Percentiles rank a stretch among this genome's conserved stretches.
Evolutionary conservation across 2,888 invertebrate species (phyloP).

Genomic region (Sesia bembeciformis): DNA sequence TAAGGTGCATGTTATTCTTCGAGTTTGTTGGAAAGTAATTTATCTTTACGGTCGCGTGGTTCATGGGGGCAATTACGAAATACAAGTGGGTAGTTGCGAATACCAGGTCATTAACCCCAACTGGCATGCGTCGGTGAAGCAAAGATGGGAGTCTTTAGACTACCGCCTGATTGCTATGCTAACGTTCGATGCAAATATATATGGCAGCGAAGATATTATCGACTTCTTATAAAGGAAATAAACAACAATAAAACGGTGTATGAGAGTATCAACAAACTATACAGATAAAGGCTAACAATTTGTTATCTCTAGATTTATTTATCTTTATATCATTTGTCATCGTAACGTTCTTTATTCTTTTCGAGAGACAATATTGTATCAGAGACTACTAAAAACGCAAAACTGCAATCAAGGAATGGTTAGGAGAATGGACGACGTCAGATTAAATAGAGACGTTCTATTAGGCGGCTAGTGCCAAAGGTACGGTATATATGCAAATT

Average conservation of each 20-base stretch:
- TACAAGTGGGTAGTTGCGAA: conserved; percentile 41
- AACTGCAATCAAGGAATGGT: too few species aligned
- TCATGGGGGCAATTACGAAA: conserved; percentile 4
- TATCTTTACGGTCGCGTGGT: conserved; percentile 1
- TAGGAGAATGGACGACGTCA: too few species aligned
- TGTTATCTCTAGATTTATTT: too few species aligned
- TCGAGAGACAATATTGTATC: too few species aligned
- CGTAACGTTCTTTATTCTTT: too few species aligned
- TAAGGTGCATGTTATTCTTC: not conserved
- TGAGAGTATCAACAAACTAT: too few species aligned
- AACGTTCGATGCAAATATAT: conserved; percentile 7
- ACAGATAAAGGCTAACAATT: too few species aligned
- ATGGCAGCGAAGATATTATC: not conserved
- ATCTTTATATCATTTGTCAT: too few species aligned
- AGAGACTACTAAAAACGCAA: too few species aligned
- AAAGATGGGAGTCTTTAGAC: conserved; percentile 12
- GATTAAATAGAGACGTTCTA: conserved; percentile 1
- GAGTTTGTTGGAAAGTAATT: conserved; percentile 1
- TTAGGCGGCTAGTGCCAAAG: conserved; percentile 15
- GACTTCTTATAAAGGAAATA: not conserved
- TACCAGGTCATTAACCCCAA: conserved; percentile 36
- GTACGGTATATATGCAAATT: conserved; percentile 21
- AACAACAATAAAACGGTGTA: too few species aligned
- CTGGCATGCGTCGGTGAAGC: conserved; percentile 38
- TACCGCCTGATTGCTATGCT: conserved; percentile 11